Evolutionary conservation across 2,797 vertebrate species (phyloP), one percentile per base, ranked within the genome.

Genomic region (Kryptopterus vitreolus): DNA sequence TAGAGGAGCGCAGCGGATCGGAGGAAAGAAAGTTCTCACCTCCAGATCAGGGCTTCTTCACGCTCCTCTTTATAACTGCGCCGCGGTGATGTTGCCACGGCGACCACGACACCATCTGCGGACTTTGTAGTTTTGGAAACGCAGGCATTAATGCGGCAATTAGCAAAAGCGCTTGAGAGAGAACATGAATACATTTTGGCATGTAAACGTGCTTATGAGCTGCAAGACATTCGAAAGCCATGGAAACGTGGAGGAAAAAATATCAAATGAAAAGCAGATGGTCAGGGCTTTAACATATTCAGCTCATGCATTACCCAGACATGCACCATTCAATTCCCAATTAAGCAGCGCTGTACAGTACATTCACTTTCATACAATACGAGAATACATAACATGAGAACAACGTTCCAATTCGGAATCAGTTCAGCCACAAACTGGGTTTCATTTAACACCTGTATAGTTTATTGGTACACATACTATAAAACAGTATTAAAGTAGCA

Each of bases 401-500:
- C 38, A 55, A 38, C 12, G 3, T 62, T 9, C 73, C 31, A 4
- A 59, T 16, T 53, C 20, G 20, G 50, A 43, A 46, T 22, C 55
- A 53, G n/a, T 52, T 52, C 61, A 66, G 2, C 24, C 6, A 35
- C 3, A 73, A 11, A 57, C 79, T 72, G 38, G 58, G 72, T 85
- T 88, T 87, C 83, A 81, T 92, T 90, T 91, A 91, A 91, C 91
- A 91, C 90, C 88, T 92, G 91, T 88, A 92, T 92, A 88, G 85
- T 91, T 95, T 94, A 94, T 94, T 94, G 91, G 88, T 91, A 95
- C 94, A 95, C 91, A 90, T 93, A 95, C 94, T 95, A 95, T 94
- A 95, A 95, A 95, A 95, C 92, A 92, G 94, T 95, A 95, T 94
- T 94, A 94, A 95, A 95, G 93, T 92, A 94, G 92, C 91, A 90